Conservation (phyloP, 1,140 invertebrate genomes). For the Microplitis demolitor region DNA sequence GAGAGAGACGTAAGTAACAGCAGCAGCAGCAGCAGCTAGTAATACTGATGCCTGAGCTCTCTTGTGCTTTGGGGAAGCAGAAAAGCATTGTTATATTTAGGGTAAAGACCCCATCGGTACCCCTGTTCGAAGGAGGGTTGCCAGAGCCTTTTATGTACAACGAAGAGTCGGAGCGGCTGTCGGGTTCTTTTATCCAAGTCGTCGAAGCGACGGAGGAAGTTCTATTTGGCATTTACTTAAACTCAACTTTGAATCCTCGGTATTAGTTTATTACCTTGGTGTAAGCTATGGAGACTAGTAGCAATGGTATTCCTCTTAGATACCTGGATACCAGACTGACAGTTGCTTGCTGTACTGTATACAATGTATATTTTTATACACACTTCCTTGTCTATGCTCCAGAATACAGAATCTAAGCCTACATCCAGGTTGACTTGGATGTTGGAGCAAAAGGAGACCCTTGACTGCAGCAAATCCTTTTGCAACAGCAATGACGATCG, state of each 20-base stretch:
- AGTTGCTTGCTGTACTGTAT: too few relatives aligned
- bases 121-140: slow-evolving; percentile 40
- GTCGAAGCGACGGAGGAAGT: slow-evolving; percentile 37
- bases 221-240: slow-evolving; percentile 9
- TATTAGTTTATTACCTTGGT: background rate
- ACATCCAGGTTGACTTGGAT: too few relatives aligned
- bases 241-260: background rate
- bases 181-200: slow-evolving; percentile 40
- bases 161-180: slow-evolving; percentile 36
- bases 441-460: background rate
- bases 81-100: slow-evolving; percentile 38
- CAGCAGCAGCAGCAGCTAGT: background rate
- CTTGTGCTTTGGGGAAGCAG: slow-evolving; percentile 1
- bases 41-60: background rate
- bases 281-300: too few relatives aligned
- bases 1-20: background rate
- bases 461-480: background rate
- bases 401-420: too few relatives aligned
- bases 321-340: too few relatives aligned
- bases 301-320: too few relatives aligned
- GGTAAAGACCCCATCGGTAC: slow-evolving; percentile 32
- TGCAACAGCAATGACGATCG: background rate
- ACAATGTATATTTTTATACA: too few relatives aligned
- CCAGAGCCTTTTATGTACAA: slow-evolving; percentile 40
- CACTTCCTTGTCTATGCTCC: too few relatives aligned